Evolutionary conservation across 2,113 vertebrate genomes (phyloP).

Genomic region (Triplophysa tibetana): DNA sequence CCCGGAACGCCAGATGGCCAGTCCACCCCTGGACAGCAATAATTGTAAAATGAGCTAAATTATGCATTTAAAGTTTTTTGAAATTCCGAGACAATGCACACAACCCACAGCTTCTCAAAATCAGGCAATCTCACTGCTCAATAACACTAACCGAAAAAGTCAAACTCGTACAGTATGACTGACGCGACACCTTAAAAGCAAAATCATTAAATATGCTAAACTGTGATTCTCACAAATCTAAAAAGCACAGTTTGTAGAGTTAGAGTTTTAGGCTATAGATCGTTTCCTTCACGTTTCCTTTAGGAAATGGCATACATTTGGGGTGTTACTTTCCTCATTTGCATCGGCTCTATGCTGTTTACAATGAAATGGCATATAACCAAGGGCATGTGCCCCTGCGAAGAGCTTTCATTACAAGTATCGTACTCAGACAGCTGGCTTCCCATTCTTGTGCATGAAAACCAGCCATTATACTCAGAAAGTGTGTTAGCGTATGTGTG

Average conservation of each 20-base stretch:
- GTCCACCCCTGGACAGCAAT: neutral
- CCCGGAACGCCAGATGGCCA: too few species aligned
- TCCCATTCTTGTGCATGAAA: conserved; percentile 31
- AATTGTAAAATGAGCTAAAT: conserved; percentile 6
- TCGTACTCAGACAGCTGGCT: conserved; percentile 27
- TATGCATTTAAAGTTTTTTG: neutral
- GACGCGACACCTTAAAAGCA: neutral
- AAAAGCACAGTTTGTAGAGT: neutral
- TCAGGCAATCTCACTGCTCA: neutral
- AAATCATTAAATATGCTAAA: neutral
- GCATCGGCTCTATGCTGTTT: conserved; percentile 15
- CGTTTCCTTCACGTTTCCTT: neutral
- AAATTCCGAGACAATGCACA: neutral
- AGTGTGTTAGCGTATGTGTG: conserved; percentile 28
- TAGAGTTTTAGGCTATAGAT: neutral
- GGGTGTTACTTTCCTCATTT: conserved; percentile 23
- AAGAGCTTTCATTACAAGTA: conserved; percentile 34
- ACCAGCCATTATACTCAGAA: conserved; percentile 37
- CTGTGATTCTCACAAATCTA: neutral
- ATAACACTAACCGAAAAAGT: neutral
- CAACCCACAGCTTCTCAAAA: neutral
- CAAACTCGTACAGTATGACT: neutral
- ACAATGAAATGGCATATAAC: conserved; percentile 27
- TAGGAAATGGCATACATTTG: conserved; percentile 13
- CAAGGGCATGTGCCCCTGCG: conserved; percentile 12